Conservation (phyloP, 2,888 invertebrate genomes). For the Physocephala rufipes region DNA sequence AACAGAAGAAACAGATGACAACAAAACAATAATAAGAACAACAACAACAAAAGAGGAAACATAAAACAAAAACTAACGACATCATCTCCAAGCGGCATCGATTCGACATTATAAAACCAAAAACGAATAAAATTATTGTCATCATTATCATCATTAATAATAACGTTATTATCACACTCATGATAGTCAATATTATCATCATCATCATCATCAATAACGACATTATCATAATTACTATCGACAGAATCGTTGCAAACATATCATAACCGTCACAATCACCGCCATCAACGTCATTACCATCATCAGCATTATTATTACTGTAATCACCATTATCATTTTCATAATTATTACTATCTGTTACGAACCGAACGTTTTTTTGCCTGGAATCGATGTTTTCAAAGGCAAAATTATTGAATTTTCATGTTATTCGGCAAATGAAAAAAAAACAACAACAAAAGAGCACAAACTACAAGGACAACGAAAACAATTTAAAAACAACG, state of each 20-base stretch:
- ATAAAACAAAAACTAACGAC: neutral
- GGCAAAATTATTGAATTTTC: constrained; percentile 31
- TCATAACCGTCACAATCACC: neutral
- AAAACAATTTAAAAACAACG: neutral
- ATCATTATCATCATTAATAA: neutral
- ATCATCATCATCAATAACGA: neutral
- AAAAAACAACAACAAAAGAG: too few species aligned
- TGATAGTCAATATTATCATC: neutral
- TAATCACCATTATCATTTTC: neutral
- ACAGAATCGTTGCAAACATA: neutral
- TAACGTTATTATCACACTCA: neutral
- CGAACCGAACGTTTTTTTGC: constrained; percentile 7
- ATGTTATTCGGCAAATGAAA: constrained; percentile 6
- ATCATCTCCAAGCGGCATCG: constrained; percentile 1
- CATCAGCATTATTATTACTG: neutral
- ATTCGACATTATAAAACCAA: constrained; percentile 22
- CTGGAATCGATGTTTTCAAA: neutral
- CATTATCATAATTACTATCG: neutral
- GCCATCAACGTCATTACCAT: neutral
- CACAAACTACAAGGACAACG: neutral
- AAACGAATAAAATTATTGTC: neutral
- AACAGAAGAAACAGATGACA: constrained; percentile 13
- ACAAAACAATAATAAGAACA: constrained; percentile 8
- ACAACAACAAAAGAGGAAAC: neutral
- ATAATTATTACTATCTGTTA: neutral